Evolutionary conservation across 1,140 invertebrate genomes (phyloP).

Genomic region (Brachystomella parvula): DNA sequence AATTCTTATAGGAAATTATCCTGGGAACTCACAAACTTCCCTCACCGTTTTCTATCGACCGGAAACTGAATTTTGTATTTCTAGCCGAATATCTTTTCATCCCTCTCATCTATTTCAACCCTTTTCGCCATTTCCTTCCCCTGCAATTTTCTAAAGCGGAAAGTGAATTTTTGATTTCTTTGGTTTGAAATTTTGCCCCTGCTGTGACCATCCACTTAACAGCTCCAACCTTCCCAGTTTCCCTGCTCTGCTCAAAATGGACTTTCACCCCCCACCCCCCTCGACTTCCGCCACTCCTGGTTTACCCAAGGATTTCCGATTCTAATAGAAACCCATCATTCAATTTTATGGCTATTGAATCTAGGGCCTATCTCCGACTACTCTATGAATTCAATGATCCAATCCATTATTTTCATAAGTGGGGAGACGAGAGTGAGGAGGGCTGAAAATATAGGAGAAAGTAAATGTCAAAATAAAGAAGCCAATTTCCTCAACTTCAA

Average conservation of each 20-base stretch:
- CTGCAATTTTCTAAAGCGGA: not conserved
- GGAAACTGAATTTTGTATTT: too few species aligned
- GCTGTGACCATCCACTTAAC: conserved; percentile 35
- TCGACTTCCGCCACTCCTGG: conserved; percentile 27
- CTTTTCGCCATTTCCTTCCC: not conserved
- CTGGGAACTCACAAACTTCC: too few species aligned
- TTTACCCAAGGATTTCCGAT: conserved; percentile 38
- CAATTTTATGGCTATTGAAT: conserved; percentile 26
- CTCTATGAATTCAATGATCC: not conserved
- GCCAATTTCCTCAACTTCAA: too few species aligned
- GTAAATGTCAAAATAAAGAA: too few species aligned
- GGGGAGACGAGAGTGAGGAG: too few species aligned
- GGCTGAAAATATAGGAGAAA: too few species aligned
- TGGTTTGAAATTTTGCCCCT: conserved; percentile 27
- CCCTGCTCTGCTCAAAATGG: conserved; percentile 22
- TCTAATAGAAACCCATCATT: conserved; percentile 28
- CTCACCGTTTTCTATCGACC: too few species aligned
- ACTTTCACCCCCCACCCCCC: too few species aligned
- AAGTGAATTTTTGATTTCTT: conserved; percentile 1
- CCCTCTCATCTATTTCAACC: not conserved
- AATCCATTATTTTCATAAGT: too few species aligned
- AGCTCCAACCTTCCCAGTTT: conserved; percentile 24
- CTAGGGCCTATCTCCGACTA: conserved; percentile 9
- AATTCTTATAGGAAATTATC: too few species aligned
- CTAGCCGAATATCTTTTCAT: too few species aligned